Conservation (phyloP, 2,113 vertebrate genomes). For the Triplophysa dalaica region DNA sequence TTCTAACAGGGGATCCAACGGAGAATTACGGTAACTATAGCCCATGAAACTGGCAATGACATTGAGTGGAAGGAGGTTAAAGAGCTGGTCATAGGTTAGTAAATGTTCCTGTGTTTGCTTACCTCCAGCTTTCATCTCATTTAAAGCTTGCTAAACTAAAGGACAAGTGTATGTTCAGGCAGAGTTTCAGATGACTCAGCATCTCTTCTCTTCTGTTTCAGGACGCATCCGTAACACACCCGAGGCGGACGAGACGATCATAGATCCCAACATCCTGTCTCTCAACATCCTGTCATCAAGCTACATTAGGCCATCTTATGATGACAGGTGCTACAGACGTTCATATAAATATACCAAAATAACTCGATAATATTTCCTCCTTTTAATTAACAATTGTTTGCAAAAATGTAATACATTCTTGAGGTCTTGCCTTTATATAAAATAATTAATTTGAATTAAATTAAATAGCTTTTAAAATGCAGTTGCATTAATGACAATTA, state of each 20-base stretch:
- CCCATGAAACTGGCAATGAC: slow-evolving; percentile 90
- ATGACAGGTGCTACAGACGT: slow-evolving; percentile 84
- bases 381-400: too few relatives aligned
- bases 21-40: slow-evolving; percentile 90
- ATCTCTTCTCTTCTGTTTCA: slow-evolving; percentile 54
- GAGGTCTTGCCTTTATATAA: too few relatives aligned
- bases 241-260: slow-evolving; percentile 92
- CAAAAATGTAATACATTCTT: too few relatives aligned
- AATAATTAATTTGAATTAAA: too few relatives aligned
- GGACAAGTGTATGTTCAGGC: slow-evolving; percentile 9
- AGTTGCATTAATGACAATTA: background rate
- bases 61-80: slow-evolving; percentile 96
- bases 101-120: background rate
- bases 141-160: background rate
- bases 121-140: background rate
- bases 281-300: slow-evolving; percentile 92
- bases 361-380: background rate
- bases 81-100: slow-evolving; percentile 96
- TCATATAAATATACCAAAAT: background rate
- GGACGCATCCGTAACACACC: slow-evolving; percentile 96
- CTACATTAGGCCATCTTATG: slow-evolving; percentile 88
- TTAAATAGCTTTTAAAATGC: background rate
- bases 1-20: slow-evolving; percentile 89
- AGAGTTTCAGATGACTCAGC: slow-evolving; percentile 26
- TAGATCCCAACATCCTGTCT: slow-evolving; percentile 97